phyloP scores from a whole-genome alignment of 1,140 invertebrate genomes.

The Lamellibrachia luymesi region DNA sequence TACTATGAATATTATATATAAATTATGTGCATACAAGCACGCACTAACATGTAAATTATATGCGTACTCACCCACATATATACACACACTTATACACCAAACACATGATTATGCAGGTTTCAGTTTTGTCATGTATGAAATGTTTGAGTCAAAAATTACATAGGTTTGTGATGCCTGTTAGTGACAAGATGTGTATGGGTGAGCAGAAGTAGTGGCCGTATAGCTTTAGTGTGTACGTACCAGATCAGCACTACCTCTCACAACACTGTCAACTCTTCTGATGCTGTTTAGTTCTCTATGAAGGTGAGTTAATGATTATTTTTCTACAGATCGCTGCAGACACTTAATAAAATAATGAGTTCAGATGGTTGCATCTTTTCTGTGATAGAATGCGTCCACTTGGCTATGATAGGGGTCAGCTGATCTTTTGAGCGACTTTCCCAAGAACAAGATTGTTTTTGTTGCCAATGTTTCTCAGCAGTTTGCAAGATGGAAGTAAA shows the following conservation, averaged over 20 bases:
- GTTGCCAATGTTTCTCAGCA: too few relatives aligned
- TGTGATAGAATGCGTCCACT: background rate
- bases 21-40: too few relatives aligned
- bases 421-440: too few relatives aligned
- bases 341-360: background rate
- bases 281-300: background rate
- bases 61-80: background rate
- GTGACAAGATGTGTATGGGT: background rate
- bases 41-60: background rate
- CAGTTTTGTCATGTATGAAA: background rate
- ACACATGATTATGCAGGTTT: background rate
- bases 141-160: background rate
- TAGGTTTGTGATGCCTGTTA: background rate
- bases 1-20: background rate
- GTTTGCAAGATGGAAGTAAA: too few relatives aligned
- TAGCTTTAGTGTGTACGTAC: background rate
- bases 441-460: too few relatives aligned
- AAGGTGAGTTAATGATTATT: background rate
- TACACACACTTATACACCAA: too few relatives aligned
- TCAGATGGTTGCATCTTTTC: background rate
- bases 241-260: background rate
- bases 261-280: background rate
- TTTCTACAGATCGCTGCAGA: background rate
- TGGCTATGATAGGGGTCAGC: too few relatives aligned
- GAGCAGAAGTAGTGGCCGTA: background rate